Conservation (phyloP, 2,797 vertebrate genomes). For the Girardinus metallicus region DNA sequence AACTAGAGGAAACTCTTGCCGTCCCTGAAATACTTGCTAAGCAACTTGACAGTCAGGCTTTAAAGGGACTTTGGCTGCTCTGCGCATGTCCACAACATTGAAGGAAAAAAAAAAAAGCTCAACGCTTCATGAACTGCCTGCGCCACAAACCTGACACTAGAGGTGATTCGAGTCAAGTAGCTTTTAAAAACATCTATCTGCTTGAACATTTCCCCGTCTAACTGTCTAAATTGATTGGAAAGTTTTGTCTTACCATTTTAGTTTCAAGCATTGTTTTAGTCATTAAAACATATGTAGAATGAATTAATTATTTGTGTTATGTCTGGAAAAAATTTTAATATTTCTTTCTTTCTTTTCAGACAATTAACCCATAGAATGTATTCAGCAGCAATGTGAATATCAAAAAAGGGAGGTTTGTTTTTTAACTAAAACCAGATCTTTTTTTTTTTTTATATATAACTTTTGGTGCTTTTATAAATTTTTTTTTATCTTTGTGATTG, state of each 20-base stretch:
- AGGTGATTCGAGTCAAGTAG: background rate
- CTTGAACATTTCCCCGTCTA: background rate
- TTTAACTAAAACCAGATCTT: background rate
- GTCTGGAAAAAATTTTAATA: background rate
- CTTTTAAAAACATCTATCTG: background rate
- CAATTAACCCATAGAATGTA: background rate
- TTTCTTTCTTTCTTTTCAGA: background rate
- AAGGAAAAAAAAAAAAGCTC: conserved; percentile 26
- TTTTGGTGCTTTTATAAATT: background rate
- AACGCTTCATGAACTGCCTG: conserved; percentile 1
- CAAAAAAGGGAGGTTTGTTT: no score
- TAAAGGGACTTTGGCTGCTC: conserved; percentile 80
- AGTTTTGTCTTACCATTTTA: background rate
- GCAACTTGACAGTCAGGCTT: conserved; percentile 66
- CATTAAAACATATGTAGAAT: background rate
- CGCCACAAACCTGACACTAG: conserved; percentile 1
- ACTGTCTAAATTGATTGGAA: background rate
- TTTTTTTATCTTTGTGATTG: background rate
- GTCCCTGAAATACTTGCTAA: background rate
- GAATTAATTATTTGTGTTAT: background rate
- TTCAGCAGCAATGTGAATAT: background rate
- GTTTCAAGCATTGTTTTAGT: background rate
- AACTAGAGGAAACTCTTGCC: conserved; percentile 26
- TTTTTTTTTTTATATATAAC: background rate
- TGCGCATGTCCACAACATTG: conserved; percentile 76